Conservation (phyloP, 2,797 vertebrate genomes). For the Gymnocypris eckloni region DNA sequence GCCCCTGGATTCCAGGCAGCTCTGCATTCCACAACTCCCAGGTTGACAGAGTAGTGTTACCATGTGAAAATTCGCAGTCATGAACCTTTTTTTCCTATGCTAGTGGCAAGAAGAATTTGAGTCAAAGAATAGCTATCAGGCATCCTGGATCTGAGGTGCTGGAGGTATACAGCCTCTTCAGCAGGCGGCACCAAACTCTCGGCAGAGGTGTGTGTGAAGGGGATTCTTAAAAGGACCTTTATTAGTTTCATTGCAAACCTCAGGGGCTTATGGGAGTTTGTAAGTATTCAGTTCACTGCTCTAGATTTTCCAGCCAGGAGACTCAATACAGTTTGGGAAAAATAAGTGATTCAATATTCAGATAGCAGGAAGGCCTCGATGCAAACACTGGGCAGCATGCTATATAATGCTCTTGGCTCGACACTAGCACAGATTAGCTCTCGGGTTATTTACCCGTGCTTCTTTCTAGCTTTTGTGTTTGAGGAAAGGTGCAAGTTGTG, state of each 20-base stretch:
- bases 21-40: constrained; percentile 71
- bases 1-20: constrained; percentile 58
- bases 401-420: background rate
- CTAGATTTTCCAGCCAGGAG: constrained; percentile 72
- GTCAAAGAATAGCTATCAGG: background rate
- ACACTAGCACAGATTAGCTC: background rate
- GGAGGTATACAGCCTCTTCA: constrained; percentile 60
- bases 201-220: constrained; percentile 62
- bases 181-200: constrained; percentile 61
- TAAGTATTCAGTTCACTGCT: constrained; percentile 72
- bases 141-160: background rate
- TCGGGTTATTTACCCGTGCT: background rate
- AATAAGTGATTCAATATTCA: constrained; percentile 45
- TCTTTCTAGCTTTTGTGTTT: background rate
- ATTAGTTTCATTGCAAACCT: constrained; percentile 77
- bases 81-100: background rate
- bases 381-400: background rate
- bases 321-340: constrained; percentile 53
- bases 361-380: constrained; percentile 24
- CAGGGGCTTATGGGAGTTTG: constrained; percentile 70
- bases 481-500: background rate
- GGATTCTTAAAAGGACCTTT: constrained; percentile 77
- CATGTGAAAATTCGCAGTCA: constrained; percentile 75
- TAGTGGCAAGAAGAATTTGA: background rate
- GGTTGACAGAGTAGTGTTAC: constrained; percentile 68